These are phyloP conservation scores for Etheostoma nigrum DNA, from an alignment of 2,797 vertebrate species.

Conservation along the genomic window DNA sequence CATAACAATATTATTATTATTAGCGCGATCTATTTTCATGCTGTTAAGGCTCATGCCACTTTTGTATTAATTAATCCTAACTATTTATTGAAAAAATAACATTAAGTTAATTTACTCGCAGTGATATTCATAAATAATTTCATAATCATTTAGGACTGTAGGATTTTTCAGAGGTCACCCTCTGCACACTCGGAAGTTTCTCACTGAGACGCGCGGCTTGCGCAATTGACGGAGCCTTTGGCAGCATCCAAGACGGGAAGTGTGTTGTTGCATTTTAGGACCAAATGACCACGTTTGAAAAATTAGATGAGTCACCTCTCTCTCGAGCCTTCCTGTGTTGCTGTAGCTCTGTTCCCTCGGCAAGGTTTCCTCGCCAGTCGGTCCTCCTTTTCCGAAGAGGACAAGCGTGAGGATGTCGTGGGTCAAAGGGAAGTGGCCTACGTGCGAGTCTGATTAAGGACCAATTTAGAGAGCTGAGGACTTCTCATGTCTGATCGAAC, in stretches of 20 bases:
- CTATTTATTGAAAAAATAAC: neutral
- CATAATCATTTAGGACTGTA: constrained; percentile 12
- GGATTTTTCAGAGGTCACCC: constrained; percentile 21
- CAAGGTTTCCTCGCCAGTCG: constrained; percentile 87
- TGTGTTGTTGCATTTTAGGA: constrained; percentile 82
- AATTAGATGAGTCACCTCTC: constrained; percentile 76
- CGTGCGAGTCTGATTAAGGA: constrained; percentile 77
- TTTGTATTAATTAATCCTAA: neutral
- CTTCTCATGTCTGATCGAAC: constrained; percentile 73
- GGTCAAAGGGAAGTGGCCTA: constrained; percentile 83
- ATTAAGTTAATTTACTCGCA: neutral
- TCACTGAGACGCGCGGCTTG: constrained; percentile 30
- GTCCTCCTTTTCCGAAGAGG: constrained; percentile 86
- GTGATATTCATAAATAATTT: neutral
- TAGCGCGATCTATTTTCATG: no score
- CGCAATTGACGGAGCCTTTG: constrained; percentile 44
- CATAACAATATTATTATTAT: no score
- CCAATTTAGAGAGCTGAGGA: constrained; percentile 63
- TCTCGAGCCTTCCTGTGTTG: constrained; percentile 76
- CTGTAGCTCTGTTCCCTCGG: constrained; percentile 73
- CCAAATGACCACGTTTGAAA: constrained; percentile 77
- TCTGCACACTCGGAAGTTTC: neutral
- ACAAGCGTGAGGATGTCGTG: constrained; percentile 73
- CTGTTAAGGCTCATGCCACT: neutral
- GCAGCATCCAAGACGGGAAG: constrained; percentile 79